Conservation (phyloP, 92 coral and sea anemone species). For the Actinostola sp. region DNA sequence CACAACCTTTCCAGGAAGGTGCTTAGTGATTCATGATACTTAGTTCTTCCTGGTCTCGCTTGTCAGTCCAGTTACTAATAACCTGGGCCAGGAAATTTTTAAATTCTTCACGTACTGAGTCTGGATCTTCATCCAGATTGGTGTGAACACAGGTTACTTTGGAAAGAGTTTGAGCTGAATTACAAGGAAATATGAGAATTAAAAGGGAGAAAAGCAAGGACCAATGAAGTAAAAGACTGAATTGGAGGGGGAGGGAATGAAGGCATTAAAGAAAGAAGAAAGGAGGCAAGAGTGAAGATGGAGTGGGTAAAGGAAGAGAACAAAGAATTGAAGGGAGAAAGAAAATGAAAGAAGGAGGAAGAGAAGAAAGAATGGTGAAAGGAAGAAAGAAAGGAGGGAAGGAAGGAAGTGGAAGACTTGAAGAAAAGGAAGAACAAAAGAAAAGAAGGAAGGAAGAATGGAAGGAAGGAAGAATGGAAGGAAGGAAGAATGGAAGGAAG, state of each 20-base stretch:
- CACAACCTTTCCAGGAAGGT: neutral
- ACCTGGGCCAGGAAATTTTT: conserved; percentile 86
- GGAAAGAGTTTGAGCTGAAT: conserved; percentile 80
- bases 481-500: conserved; percentile 21
- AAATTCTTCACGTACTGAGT: conserved; percentile 85
- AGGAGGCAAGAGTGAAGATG: no score
- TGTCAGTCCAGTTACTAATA: conserved; percentile 94
- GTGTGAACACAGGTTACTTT: conserved; percentile 84
- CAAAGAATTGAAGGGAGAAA: no score
- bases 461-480: conserved; percentile 23
- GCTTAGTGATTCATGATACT: conserved; percentile 85
- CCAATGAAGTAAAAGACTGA: no score
- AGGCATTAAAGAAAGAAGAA: no score
- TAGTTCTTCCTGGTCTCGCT: conserved; percentile 96
- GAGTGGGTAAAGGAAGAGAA: no score
- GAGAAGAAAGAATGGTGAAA: neutral
- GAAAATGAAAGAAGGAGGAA: no score
- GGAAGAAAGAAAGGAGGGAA: neutral
- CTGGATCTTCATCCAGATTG: conserved; percentile 96
- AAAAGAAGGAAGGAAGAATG: conserved; percentile 19
- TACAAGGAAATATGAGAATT: neutral
- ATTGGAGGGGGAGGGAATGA: no score
- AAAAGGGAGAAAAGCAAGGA: neutral
- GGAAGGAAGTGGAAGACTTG: neutral
- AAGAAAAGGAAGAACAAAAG: conserved; percentile 10